phyloP scores from a whole-genome alignment of 2,888 invertebrate genomes.

The Idaea biselata region DNA sequence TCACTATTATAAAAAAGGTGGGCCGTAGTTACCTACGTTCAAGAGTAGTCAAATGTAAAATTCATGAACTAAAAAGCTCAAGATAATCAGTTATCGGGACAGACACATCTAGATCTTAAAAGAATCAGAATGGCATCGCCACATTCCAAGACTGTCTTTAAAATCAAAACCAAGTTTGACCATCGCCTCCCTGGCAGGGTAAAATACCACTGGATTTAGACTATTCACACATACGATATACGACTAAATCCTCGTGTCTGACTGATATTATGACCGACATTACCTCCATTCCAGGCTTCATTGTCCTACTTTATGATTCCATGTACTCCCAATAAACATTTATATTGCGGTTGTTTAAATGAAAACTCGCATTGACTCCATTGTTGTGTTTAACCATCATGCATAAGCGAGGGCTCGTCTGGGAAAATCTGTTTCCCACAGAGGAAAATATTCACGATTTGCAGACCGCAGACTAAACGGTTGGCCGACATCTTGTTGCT shows the following conservation, averaged over 20 bases:
- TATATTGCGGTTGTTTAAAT: background rate
- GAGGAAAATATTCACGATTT: constrained; percentile 10
- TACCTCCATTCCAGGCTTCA: background rate
- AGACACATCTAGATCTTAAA: too few relatives aligned
- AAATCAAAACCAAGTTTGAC: too few relatives aligned
- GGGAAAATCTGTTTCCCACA: constrained; percentile 22
- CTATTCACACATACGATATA: too few relatives aligned
- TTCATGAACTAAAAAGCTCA: too few relatives aligned
- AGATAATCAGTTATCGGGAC: too few relatives aligned
- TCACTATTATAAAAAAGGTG: background rate
- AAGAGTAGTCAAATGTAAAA: too few relatives aligned
- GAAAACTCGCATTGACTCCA: constrained; percentile 3
- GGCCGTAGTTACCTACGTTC: too few relatives aligned
- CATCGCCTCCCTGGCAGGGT: too few relatives aligned
- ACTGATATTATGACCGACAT: background rate
- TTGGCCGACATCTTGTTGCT: background rate
- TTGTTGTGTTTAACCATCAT: constrained; percentile 7
- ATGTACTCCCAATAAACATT: background rate
- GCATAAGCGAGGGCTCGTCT: constrained; percentile 15
- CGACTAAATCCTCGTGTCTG: too few relatives aligned
- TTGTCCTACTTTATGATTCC: background rate
- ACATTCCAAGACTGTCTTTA: too few relatives aligned
- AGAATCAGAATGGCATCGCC: too few relatives aligned
- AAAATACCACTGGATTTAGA: too few relatives aligned
- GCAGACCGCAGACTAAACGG: background rate